These are phyloP conservation scores for Cavia porcellus DNA, from an alignment of 2,113 vertebrate species.

Conservation along the genomic window DNA sequence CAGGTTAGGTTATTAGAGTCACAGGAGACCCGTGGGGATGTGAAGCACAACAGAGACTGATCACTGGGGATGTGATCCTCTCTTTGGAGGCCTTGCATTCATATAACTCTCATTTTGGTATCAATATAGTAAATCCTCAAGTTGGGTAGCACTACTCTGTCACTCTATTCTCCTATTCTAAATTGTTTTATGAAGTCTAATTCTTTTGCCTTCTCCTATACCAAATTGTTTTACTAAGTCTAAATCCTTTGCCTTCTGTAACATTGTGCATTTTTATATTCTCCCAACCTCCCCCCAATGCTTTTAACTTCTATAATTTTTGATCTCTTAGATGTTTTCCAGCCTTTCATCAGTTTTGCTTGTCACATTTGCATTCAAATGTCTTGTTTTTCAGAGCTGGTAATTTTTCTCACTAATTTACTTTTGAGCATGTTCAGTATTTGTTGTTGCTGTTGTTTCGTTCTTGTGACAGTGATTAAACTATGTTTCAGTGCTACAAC, in stretches of 20 bases:
- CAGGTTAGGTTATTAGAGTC: background rate
- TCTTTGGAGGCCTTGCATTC: background rate
- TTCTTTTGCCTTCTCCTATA: conserved; percentile 22
- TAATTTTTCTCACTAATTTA: conserved; percentile 5
- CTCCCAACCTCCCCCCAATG: background rate
- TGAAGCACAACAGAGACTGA: background rate
- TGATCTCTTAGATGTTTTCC: background rate
- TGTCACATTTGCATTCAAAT: conserved; percentile 43
- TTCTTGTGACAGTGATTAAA: background rate
- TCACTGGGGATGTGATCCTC: background rate
- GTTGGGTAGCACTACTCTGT: background rate
- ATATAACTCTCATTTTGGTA: background rate
- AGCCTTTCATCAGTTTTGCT: background rate
- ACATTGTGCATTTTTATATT: background rate
- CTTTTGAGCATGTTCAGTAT: background rate
- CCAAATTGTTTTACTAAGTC: conserved; percentile 7
- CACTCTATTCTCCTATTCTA: conserved; percentile 25
- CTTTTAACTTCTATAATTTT: conserved; percentile 5
- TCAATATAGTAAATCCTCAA: background rate
- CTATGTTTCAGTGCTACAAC: background rate
- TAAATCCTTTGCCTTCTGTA: background rate
- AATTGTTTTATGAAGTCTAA: background rate
- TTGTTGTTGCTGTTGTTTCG: background rate
- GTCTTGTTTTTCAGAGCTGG: background rate
- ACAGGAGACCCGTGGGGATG: background rate